These are phyloP conservation scores for Margarornis squamiger DNA, from an alignment of 2,797 vertebrate species.

Conservation along the genomic window DNA sequence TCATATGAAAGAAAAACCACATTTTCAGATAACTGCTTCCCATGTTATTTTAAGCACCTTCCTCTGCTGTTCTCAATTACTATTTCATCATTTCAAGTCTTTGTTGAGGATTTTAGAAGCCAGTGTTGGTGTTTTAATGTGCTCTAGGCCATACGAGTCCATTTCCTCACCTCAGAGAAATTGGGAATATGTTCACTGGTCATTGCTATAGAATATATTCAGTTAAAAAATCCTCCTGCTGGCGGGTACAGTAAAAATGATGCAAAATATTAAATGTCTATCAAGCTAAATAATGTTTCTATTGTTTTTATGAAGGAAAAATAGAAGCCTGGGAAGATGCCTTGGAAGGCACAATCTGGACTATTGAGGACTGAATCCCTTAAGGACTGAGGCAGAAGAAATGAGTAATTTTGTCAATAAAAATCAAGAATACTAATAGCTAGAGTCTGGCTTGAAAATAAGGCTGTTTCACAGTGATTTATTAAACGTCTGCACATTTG, in stretches of 20 bases:
- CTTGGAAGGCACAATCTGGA: neutral
- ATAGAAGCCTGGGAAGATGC: neutral
- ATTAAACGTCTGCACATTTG: neutral
- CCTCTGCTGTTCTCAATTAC: neutral
- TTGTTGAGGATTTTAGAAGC: neutral
- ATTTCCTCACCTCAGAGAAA: slow-evolving; percentile 31
- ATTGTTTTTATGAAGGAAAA: neutral
- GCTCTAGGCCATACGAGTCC: slow-evolving; percentile 15
- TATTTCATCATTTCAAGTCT: neutral
- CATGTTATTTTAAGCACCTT: neutral
- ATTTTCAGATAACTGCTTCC: neutral
- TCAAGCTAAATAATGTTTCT: slow-evolving; percentile 30
- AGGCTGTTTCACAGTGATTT: neutral
- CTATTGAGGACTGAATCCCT: neutral
- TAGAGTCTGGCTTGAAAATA: neutral
- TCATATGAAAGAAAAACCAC: neutral
- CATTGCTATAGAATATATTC: slow-evolving; percentile 3
- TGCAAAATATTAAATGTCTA: neutral
- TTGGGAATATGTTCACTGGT: neutral
- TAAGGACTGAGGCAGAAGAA: neutral
- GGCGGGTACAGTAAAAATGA: neutral
- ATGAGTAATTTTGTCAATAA: slow-evolving; percentile 7
- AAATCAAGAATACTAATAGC: neutral
- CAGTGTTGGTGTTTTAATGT: neutral
- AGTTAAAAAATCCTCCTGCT: neutral